A percentile compares a stretch with the other conserved stretches of the same genome.
These are phyloP conservation scores for Ptiloglossa arizonensis DNA, from an alignment of 1,140 invertebrate species.

Conservation along the genomic window DNA sequence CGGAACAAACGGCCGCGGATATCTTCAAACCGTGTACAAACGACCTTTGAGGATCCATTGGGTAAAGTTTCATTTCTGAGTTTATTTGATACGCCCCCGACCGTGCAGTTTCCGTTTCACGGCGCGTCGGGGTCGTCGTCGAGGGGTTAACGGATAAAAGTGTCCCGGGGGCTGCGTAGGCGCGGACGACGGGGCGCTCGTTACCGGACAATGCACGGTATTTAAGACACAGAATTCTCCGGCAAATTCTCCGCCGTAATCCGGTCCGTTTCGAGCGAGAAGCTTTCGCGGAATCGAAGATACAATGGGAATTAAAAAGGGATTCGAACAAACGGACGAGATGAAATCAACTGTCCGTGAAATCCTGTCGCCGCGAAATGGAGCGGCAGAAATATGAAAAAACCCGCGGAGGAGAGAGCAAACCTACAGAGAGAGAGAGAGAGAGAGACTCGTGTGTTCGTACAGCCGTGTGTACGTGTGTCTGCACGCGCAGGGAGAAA, in stretches of 20 bases:
- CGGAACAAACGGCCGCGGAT: no score
- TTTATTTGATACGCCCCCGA: no score
- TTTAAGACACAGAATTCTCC: slow-evolving; percentile 1
- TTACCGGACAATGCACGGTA: not conserved
- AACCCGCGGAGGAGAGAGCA: slow-evolving; percentile 14
- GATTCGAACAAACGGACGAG: slow-evolving; percentile 38
- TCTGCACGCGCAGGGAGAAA: not conserved
- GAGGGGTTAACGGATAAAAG: no score
- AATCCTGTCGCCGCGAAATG: slow-evolving; percentile 53
- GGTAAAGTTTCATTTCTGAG: no score
- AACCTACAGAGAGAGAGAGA: no score
- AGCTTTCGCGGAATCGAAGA: slow-evolving; percentile 31
- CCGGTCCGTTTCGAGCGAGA: not conserved
- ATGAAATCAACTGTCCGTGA: slow-evolving; percentile 46
- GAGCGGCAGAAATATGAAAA: slow-evolving; percentile 49
- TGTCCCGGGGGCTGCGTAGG: no score
- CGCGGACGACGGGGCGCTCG: not conserved
- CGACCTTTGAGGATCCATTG: no score
- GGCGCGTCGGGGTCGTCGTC: no score
- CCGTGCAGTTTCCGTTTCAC: no score
- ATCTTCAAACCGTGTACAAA: no score
- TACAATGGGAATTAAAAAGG: slow-evolving; percentile 45
- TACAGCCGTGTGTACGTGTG: not conserved
- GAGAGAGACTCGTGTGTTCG: not conserved
- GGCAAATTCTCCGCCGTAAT: not conserved